These are phyloP conservation scores for Stratiomys singularior DNA, from an alignment of 2,888 invertebrate genomes.

Conservation along the genomic window DNA sequence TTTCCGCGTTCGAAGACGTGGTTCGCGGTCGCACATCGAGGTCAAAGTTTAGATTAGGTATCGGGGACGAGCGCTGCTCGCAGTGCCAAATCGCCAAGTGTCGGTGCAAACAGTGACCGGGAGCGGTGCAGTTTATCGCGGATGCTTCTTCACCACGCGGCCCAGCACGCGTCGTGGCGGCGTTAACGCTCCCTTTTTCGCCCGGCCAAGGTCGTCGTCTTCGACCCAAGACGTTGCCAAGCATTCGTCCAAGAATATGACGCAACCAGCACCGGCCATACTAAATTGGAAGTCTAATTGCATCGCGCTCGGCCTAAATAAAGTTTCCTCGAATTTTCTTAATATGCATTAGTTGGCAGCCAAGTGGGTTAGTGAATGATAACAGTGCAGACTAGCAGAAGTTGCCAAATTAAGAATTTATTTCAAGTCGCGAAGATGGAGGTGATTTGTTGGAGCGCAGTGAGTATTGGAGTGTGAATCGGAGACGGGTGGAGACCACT, in stretches of 20 bases:
- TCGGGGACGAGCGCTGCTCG: background rate
- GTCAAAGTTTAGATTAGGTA: constrained; percentile 14
- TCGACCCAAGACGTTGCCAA: background rate
- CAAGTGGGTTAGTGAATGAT: background rate
- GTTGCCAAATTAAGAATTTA: background rate
- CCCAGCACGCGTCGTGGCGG: background rate
- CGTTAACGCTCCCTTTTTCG: background rate
- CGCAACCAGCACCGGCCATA: constrained; percentile 15
- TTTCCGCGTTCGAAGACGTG: constrained; percentile 19
- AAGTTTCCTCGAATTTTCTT: background rate
- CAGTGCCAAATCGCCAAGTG: background rate
- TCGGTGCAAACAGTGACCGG: background rate
- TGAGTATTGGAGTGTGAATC: background rate
- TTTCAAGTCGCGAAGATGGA: background rate
- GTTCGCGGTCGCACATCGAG: constrained; percentile 16
- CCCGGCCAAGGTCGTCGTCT: constrained; percentile 11
- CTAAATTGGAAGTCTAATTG: too few species aligned
- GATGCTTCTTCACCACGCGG: background rate
- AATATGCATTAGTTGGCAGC: background rate
- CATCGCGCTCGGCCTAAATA: too few species aligned
- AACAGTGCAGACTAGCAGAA: background rate
- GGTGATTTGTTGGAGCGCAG: constrained; percentile 13
- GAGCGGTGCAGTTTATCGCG: background rate
- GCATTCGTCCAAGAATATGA: constrained; percentile 4
- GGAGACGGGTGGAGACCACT: constrained; percentile 14